Percentiles rank a stretch among this genome's conserved stretches.
Conservation (phyloP, 2,888 invertebrate genomes). For the Tribolium freemani region DNA sequence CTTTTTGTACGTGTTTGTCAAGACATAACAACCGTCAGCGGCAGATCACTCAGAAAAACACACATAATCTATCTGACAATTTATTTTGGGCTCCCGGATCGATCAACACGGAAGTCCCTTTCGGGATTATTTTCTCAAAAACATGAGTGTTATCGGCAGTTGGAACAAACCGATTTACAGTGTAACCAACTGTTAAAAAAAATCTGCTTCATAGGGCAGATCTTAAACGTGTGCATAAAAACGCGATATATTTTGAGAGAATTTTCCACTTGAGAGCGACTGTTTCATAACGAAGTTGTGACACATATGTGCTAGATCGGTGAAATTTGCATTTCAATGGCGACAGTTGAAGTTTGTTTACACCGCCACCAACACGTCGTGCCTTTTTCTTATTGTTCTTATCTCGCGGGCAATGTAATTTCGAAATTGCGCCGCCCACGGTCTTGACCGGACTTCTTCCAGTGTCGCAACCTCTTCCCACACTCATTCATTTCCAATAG, state of each 20-base stretch:
- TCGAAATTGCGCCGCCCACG: conserved; percentile 29
- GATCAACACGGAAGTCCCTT: not conserved
- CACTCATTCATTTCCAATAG: conserved; percentile 13
- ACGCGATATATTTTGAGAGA: conserved; percentile 1
- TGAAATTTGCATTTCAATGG: conserved; percentile 33
- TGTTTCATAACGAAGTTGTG: conserved; percentile 14
- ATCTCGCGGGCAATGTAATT: conserved; percentile 14
- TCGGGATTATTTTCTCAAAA: not conserved
- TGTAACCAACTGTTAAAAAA: not conserved
- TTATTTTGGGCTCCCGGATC: conserved; percentile 49
- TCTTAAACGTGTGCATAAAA: not conserved
- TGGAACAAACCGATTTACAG: not conserved
- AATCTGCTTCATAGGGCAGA: not conserved
- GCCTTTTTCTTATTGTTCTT: conserved; percentile 22
- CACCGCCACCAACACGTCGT: conserved; percentile 23
- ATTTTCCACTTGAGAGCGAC: conserved; percentile 6
- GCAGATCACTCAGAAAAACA: conserved; percentile 47
- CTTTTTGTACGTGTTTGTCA: conserved; percentile 47
- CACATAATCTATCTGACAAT: conserved; percentile 48
- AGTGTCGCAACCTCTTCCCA: conserved; percentile 23
- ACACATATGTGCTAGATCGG: conserved; percentile 15
- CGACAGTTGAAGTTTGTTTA: conserved; percentile 29
- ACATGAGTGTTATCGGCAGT: not conserved
- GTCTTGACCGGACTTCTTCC: conserved; percentile 22
- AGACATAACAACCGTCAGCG: conserved; percentile 51